A percentile compares a stretch with the other conserved stretches of the same genome.
Conservation (phyloP, 2,113 vertebrate species). For the Vulpes ferrilata region DNA sequence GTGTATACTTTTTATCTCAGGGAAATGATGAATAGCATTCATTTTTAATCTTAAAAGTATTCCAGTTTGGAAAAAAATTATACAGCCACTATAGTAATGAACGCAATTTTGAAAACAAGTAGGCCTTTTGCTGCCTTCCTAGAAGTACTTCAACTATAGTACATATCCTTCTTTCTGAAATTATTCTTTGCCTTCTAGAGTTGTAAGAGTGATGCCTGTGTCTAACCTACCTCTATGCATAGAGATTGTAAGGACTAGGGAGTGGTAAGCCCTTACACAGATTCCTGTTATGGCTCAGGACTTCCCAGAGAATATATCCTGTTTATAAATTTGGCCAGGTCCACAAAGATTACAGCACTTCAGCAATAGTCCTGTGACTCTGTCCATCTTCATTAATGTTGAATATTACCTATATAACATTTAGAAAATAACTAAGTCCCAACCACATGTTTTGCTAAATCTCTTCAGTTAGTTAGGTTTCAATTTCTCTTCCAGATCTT, state of each 20-base stretch:
- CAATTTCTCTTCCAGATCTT: neutral
- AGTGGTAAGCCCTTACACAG: neutral
- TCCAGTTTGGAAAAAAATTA: neutral
- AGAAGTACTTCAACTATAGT: neutral
- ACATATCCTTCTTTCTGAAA: neutral
- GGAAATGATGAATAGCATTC: neutral
- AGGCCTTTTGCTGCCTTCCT: neutral
- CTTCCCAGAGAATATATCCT: neutral
- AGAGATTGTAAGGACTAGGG: neutral
- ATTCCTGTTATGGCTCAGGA: no score
- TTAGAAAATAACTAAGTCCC: neutral
- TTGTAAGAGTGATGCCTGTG: neutral
- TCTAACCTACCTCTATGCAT: neutral
- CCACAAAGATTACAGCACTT: neutral
- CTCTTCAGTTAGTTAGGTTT: neutral
- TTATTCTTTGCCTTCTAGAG: neutral
- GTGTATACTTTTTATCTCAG: neutral
- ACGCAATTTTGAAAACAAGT: neutral
- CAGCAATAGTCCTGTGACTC: neutral
- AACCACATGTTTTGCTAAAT: neutral
- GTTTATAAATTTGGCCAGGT: neutral
- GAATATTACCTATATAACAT: neutral
- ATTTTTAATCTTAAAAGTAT: neutral
- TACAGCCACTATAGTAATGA: neutral
- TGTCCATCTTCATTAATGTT: neutral